Evolutionary conservation across 2,888 invertebrate genomes (phyloP).

Genomic region (Drosophila mimetica): DNA sequence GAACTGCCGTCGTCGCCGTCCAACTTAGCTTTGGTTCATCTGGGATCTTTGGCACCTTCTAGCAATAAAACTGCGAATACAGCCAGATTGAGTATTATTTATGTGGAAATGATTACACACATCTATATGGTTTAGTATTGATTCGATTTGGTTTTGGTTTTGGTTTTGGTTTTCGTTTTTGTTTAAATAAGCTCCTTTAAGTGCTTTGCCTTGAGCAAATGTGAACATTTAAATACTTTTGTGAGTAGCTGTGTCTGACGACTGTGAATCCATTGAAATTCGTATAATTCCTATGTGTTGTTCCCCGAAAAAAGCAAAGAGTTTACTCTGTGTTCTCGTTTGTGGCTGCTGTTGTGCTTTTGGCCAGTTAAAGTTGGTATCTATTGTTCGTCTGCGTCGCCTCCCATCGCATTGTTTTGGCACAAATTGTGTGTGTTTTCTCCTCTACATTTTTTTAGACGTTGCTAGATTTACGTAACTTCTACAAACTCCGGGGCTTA

Average conservation of each 20-base stretch:
- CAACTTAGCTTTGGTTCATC: slow-evolving; percentile 29
- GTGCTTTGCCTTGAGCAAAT: slow-evolving; percentile 67
- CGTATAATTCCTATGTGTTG: slow-evolving; percentile 84
- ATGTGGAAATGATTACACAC: slow-evolving; percentile 35
- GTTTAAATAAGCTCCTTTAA: slow-evolving; percentile 74
- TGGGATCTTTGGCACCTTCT: slow-evolving; percentile 61
- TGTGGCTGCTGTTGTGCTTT: slow-evolving; percentile 30
- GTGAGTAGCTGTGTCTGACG: slow-evolving; percentile 61
- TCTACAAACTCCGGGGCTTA: slow-evolving; percentile 44
- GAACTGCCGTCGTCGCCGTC: slow-evolving; percentile 16
- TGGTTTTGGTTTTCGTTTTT: slow-evolving; percentile 40
- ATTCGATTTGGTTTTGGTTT: slow-evolving; percentile 41
- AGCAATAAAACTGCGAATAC: slow-evolving; percentile 62
- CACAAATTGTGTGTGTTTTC: slow-evolving; percentile 55
- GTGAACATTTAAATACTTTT: slow-evolving; percentile 68
- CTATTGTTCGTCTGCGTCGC: slow-evolving; percentile 18
- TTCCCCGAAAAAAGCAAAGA: slow-evolving; percentile 78
- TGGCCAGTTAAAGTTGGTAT: slow-evolving; percentile 39
- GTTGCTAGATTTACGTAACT: slow-evolving; percentile 31
- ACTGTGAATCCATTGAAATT: slow-evolving; percentile 76
- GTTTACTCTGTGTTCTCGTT: slow-evolving; percentile 56
- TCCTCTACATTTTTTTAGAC: slow-evolving; percentile 21
- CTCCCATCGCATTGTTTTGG: slow-evolving; percentile 51
- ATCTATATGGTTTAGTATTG: slow-evolving; percentile 42
- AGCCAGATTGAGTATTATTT: slow-evolving; percentile 52